Conservation (phyloP, 2,797 vertebrate genomes). For the Tolypeutes matacus region DNA sequence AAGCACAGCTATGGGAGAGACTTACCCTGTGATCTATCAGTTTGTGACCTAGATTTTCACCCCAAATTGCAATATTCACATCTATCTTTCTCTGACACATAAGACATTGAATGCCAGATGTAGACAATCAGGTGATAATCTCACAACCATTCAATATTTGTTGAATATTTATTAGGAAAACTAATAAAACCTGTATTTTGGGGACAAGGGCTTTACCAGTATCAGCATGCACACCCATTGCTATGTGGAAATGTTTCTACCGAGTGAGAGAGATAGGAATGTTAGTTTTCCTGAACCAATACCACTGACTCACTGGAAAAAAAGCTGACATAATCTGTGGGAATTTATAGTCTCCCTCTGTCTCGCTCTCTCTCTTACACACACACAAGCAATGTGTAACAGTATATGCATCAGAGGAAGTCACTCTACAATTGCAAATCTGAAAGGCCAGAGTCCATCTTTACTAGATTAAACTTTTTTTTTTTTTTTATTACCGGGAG, state of each 20-base stretch:
- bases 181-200: slow-evolving; percentile 14
- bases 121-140: background rate
- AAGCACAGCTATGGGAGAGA: background rate
- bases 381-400: background rate
- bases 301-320: background rate
- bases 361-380: background rate
- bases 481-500: no score
- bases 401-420: background rate
- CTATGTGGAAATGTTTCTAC: slow-evolving; percentile 56
- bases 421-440: slow-evolving; percentile 1
- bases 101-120: background rate
- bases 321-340: background rate
- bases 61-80: background rate
- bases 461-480: slow-evolving; percentile 27
- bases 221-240: background rate
- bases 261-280: background rate
- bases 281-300: background rate
- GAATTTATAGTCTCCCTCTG: background rate
- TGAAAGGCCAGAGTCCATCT: background rate
- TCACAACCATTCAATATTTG: background rate
- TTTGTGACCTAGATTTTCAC: slow-evolving; percentile 11
- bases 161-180: slow-evolving; percentile 35
- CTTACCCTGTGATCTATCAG: background rate
- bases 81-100: background rate
- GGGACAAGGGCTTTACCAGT: background rate